A percentile compares a stretch with the other conserved stretches of the same genome.
phyloP scores from a whole-genome alignment of 2,888 invertebrate genomes.

The Calephelis perditalis region DNA sequence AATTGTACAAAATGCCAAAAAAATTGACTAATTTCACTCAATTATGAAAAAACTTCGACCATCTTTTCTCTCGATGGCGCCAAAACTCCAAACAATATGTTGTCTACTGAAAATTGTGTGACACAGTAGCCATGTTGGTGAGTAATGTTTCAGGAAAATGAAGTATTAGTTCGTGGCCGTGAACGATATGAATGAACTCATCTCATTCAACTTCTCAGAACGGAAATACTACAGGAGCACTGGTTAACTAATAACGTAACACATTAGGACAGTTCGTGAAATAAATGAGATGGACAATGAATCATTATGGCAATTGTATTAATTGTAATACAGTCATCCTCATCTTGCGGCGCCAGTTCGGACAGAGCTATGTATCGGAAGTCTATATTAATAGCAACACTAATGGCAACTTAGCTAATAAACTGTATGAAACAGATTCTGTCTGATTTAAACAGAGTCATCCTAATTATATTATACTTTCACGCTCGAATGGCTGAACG shows the following conservation, averaged over 20 bases:
- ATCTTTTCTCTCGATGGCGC: too few relatives aligned
- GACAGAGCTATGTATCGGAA: too few relatives aligned
- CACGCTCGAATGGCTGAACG: too few relatives aligned
- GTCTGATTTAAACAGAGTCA: too few relatives aligned
- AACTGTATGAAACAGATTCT: too few relatives aligned
- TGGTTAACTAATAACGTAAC: slow-evolving; percentile 24
- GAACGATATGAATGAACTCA: slow-evolving; percentile 34
- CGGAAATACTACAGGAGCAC: slow-evolving; percentile 28
- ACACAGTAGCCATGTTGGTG: slow-evolving; percentile 24
- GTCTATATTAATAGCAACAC: too few relatives aligned
- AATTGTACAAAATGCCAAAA: too few relatives aligned
- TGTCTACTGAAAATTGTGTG: slow-evolving; percentile 19
- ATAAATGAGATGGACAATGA: slow-evolving; percentile 26
- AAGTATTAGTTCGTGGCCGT: slow-evolving; percentile 25
- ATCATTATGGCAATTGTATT: slow-evolving; percentile 16
- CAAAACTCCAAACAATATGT: not conserved
- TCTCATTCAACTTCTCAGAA: slow-evolving; percentile 54
- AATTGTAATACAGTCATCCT: not conserved
- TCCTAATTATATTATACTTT: too few relatives aligned
- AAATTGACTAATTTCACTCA: too few relatives aligned
- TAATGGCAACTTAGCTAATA: too few relatives aligned
- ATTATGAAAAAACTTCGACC: too few relatives aligned
- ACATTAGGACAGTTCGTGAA: slow-evolving; percentile 26
- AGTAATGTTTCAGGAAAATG: slow-evolving; percentile 42
- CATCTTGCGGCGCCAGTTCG: not conserved